Percentiles rank a stretch among this genome's conserved stretches.
Evolutionary conservation across 2,797 vertebrate species (phyloP).

Genomic region (Ctenochaetus hawaiiensis): DNA sequence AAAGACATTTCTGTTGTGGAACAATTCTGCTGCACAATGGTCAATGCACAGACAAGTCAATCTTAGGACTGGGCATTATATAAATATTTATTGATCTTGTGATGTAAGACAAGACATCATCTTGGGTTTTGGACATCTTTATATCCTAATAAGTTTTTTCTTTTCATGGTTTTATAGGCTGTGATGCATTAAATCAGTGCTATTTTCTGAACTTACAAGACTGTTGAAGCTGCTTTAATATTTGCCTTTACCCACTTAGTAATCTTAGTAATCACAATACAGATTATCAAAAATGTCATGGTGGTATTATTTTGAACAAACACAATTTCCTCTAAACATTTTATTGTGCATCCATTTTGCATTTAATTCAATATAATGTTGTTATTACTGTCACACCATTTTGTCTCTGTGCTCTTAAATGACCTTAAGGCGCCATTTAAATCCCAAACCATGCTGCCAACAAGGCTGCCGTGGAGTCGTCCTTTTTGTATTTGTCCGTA

Average conservation of each 20-base stretch:
- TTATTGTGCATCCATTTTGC: not conserved
- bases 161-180: no score
- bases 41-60: not conserved
- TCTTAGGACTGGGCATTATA: not conserved
- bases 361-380: not conserved
- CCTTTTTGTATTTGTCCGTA: not conserved
- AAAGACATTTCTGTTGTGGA: not conserved
- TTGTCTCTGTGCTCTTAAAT: not conserved
- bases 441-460: constrained; percentile 7
- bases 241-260: no score
- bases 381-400: not conserved
- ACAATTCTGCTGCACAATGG: not conserved
- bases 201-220: no score
- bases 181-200: no score
- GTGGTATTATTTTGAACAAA: no score
- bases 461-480: not conserved
- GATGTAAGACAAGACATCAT: no score
- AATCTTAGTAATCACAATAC: no score
- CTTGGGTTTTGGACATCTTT: no score
- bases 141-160: no score
- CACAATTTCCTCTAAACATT: not conserved
- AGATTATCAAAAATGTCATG: no score
- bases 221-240: no score
- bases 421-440: constrained; percentile 19
- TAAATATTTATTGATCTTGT: no score